These are phyloP conservation scores for Pseudomugil tenellus DNA, from an alignment of 2,797 vertebrate species.

Conservation along the genomic window DNA sequence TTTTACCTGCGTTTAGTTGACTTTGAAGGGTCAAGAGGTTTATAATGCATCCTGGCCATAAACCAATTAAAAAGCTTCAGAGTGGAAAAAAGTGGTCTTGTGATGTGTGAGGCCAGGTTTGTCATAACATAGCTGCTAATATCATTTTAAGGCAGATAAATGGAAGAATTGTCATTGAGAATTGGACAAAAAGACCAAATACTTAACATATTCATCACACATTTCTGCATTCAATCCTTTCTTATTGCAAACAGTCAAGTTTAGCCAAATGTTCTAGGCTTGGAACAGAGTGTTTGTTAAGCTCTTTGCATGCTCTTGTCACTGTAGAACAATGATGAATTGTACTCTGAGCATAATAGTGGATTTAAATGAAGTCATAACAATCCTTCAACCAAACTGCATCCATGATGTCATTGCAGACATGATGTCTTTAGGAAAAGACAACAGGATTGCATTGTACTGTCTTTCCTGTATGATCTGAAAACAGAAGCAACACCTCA, in stretches of 20 bases:
- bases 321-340: slow-evolving; percentile 70
- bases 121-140: slow-evolving; percentile 11
- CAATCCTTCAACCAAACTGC: slow-evolving; percentile 62
- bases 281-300: slow-evolving; percentile 59
- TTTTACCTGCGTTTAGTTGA: slow-evolving; percentile 32
- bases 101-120: slow-evolving; percentile 27
- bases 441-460: slow-evolving; percentile 59
- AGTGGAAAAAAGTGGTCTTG: slow-evolving; percentile 22
- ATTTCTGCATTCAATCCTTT: slow-evolving; percentile 29
- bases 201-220: slow-evolving; percentile 8
- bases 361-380: slow-evolving; percentile 74
- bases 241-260: slow-evolving; percentile 38
- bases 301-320: slow-evolving; percentile 56
- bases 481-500: slow-evolving; percentile 45
- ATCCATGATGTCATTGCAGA: slow-evolving; percentile 73
- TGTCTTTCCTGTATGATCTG: slow-evolving; percentile 52
- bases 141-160: slow-evolving; percentile 13
- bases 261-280: slow-evolving; percentile 68
- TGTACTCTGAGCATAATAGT: slow-evolving; percentile 67
- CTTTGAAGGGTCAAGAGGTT: slow-evolving; percentile 53
- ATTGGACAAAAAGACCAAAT: slow-evolving; percentile 12
- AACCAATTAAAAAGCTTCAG: slow-evolving; percentile 51
- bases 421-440: slow-evolving; percentile 66
- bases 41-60: slow-evolving; percentile 34
- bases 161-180: slow-evolving; percentile 4